Conservation (phyloP, 2,797 vertebrate genomes). For the Helarctos malayanus region DNA sequence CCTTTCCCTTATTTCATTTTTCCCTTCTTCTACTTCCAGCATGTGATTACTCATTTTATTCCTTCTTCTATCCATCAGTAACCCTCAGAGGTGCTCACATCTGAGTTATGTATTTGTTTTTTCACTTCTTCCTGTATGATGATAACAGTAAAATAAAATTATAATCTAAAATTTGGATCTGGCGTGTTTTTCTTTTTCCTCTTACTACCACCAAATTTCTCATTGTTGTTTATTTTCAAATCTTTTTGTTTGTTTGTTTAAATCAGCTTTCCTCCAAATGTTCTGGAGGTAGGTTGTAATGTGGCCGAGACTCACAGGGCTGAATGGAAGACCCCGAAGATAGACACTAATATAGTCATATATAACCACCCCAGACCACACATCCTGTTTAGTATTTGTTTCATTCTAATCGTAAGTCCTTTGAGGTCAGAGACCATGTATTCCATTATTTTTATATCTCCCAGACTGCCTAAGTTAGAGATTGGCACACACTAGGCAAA, state of each 20-base stretch:
- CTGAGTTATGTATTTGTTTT: not conserved
- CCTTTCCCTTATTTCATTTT: not conserved
- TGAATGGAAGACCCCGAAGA: not conserved
- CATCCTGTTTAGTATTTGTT: constrained; percentile 40
- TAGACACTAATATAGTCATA: not conserved
- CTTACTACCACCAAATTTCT: not conserved
- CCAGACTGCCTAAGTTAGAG: constrained; percentile 30
- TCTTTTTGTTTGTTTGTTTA: not conserved
- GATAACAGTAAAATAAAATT: not conserved
- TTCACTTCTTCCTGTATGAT: not conserved
- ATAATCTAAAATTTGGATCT: not conserved
- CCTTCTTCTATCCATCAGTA: not conserved
- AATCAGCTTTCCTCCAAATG: not conserved
- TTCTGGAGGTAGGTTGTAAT: not conserved
- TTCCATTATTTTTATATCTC: constrained; percentile 69
- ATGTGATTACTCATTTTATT: not conserved
- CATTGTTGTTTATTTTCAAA: not conserved
- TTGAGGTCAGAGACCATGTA: constrained; percentile 49
- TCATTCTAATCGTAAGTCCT: constrained; percentile 46
- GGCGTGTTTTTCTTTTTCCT: not conserved
- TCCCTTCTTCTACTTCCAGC: not conserved
- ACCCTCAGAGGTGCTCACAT: not conserved
- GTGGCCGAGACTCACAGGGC: not conserved
- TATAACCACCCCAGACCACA: not conserved
- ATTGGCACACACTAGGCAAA: constrained; percentile 65